A percentile compares a stretch with the other conserved stretches of the same genome.
phyloP scores from a whole-genome alignment of 2,888 invertebrate species.

The Sceliomorpha sp. region DNA sequence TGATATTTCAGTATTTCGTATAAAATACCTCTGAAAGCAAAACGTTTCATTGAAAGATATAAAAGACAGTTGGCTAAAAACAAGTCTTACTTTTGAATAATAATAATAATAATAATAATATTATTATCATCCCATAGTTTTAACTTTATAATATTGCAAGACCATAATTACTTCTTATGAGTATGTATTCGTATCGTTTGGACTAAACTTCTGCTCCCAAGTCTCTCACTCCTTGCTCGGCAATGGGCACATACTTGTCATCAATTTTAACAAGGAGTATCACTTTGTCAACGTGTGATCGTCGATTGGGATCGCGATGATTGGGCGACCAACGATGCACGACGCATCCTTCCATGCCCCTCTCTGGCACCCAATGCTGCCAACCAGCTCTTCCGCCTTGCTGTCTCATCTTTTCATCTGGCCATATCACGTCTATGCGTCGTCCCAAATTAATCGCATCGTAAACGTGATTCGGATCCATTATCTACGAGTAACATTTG shows the following conservation, averaged over 20 bases:
- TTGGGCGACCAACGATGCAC: constrained; percentile 97
- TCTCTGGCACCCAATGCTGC: constrained; percentile 93
- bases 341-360: constrained; percentile 96
- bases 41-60: too few species aligned
- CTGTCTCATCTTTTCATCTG: constrained; percentile 92
- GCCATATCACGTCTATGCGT: constrained; percentile 97
- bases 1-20: too few species aligned
- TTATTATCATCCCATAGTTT: too few species aligned
- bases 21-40: too few species aligned
- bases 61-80: too few species aligned
- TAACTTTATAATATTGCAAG: too few species aligned
- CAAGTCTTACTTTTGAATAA: too few species aligned
- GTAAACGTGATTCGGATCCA: constrained; percentile 88
- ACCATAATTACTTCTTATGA: neutral
- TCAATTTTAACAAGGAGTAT: constrained; percentile 96
- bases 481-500: too few species aligned
- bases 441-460: constrained; percentile 95
- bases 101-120: too few species aligned
- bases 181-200: too few species aligned
- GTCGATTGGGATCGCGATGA: constrained; percentile 91
- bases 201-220: constrained; percentile 85
- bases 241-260: constrained; percentile 95
- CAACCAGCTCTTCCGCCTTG: constrained; percentile 93
- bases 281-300: constrained; percentile 95
- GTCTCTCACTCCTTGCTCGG: constrained; percentile 92